phyloP scores from a whole-genome alignment of 2,113 vertebrate genomes.

The Seriola aureovittata region DNA sequence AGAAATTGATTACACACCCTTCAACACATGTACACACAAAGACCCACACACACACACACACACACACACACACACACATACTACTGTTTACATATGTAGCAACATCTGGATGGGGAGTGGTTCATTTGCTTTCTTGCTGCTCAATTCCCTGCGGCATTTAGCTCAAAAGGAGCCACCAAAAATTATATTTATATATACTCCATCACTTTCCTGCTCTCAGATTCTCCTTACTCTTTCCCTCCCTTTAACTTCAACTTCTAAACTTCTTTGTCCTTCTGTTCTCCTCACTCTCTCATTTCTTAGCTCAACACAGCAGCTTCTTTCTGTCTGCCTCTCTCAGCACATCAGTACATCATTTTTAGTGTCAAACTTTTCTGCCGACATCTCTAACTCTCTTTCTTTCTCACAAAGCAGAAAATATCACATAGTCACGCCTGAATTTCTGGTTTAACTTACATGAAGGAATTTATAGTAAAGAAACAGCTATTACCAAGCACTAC shows the following conservation, averaged over 20 bases:
- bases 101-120: constrained; percentile 71
- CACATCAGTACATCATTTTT: not conserved
- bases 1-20: constrained; percentile 19
- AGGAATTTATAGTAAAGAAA: not conserved
- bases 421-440: constrained; percentile 6
- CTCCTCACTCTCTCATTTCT: constrained; percentile 14
- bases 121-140: constrained; percentile 57
- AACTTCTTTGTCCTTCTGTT: constrained; percentile 22
- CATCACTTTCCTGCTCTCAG: constrained; percentile 8
- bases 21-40: constrained; percentile 20
- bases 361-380: constrained; percentile 8
- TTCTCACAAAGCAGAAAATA: constrained; percentile 23
- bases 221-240: constrained; percentile 16
- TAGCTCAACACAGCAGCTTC: constrained; percentile 29
- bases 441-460: constrained; percentile 16
- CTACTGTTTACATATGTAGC: constrained; percentile 57
- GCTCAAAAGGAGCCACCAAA: constrained; percentile 46
- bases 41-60: constrained; percentile 24
- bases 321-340: constrained; percentile 13
- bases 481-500: not conserved
- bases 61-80: constrained; percentile 29
- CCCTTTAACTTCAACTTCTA: constrained; percentile 32
- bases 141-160: constrained; percentile 47
- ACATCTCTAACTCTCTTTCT: constrained; percentile 4
- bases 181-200: constrained; percentile 28